Percentiles rank a stretch among this genome's conserved stretches.
phyloP scores from a whole-genome alignment of 2,113 vertebrate genomes.

The Nerophis ophidion region DNA sequence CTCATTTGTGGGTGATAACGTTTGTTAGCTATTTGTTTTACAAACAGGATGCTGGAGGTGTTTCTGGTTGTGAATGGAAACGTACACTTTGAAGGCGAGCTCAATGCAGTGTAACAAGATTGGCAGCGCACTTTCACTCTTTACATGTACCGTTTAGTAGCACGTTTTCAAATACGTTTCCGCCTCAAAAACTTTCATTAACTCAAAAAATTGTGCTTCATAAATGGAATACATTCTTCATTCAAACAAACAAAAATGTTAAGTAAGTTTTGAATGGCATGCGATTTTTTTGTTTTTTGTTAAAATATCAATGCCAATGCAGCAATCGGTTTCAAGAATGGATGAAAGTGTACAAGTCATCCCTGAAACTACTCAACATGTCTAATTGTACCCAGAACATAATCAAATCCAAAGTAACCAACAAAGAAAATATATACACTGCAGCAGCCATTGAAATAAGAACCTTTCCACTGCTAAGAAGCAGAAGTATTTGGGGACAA shows the following conservation, averaged over 20 bases:
- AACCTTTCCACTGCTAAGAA: constrained; percentile 5
- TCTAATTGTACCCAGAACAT: background rate
- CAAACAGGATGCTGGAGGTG: too few relatives aligned
- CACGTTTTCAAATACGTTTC: background rate
- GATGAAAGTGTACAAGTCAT: constrained; percentile 7
- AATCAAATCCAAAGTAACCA: constrained; percentile 14
- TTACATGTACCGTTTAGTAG: background rate
- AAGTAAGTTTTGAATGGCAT: constrained; percentile 49
- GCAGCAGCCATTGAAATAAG: constrained; percentile 12
- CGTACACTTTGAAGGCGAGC: background rate
- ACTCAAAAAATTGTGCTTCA: constrained; percentile 69
- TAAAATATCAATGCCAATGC: constrained; percentile 51
- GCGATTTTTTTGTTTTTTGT: constrained; percentile 35
- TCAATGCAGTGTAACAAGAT: constrained; percentile 19
- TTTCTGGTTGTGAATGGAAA: background rate
- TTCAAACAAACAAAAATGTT: constrained; percentile 63
- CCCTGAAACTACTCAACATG: background rate
- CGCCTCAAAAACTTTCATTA: constrained; percentile 25
- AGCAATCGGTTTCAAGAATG: constrained; percentile 39
- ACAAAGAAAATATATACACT: constrained; percentile 26
- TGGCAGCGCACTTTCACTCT: constrained; percentile 14
- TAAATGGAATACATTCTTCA: constrained; percentile 68
- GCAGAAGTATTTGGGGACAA: constrained; percentile 4
- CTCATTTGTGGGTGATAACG: background rate
- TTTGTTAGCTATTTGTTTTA: too few relatives aligned